Percentiles rank a stretch among this genome's conserved stretches.
phyloP scores from a whole-genome alignment of 1,140 invertebrate genomes.

The Drosophila mauritiana region DNA sequence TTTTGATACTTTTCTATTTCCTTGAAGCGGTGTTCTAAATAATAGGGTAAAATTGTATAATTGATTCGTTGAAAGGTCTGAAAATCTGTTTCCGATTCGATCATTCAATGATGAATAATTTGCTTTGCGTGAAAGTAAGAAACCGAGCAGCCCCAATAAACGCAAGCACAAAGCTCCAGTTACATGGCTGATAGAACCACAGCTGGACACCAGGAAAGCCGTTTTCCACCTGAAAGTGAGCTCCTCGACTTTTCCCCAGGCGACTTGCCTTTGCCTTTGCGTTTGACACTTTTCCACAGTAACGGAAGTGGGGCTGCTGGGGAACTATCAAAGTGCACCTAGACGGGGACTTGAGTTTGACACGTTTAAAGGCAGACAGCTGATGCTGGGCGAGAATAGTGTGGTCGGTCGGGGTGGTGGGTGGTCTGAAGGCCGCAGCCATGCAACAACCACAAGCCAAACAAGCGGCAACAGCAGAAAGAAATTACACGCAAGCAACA shows the following conservation, averaged over 20 bases:
- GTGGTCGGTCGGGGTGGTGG: neutral
- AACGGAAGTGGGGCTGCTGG: slow-evolving; percentile 17
- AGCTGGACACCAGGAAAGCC: slow-evolving; percentile 25
- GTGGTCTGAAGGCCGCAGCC: slow-evolving; percentile 15
- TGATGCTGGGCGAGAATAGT: neutral
- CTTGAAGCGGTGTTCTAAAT: neutral
- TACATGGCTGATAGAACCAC: neutral
- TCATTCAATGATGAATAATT: neutral
- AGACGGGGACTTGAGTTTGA: slow-evolving; percentile 52
- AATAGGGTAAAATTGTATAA: neutral
- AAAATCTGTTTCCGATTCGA: neutral
- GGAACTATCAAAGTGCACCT: slow-evolving; percentile 63
- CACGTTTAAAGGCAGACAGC: slow-evolving; percentile 55
- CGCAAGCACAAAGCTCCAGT: neutral
- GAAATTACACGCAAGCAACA: slow-evolving; percentile 63
- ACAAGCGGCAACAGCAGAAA: slow-evolving; percentile 68
- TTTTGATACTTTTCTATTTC: neutral
- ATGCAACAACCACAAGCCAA: slow-evolving; percentile 63
- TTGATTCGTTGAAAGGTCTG: too few relatives aligned
- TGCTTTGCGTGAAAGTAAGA: neutral
- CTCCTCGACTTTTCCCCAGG: slow-evolving; percentile 14
- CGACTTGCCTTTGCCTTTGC: slow-evolving; percentile 44
- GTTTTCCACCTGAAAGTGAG: slow-evolving; percentile 13
- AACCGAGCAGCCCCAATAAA: neutral
- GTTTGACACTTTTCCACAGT: slow-evolving; percentile 51